These are phyloP conservation scores for Exocentrus adspersus DNA, from an alignment of 2,888 invertebrate species.

Conservation along the genomic window DNA sequence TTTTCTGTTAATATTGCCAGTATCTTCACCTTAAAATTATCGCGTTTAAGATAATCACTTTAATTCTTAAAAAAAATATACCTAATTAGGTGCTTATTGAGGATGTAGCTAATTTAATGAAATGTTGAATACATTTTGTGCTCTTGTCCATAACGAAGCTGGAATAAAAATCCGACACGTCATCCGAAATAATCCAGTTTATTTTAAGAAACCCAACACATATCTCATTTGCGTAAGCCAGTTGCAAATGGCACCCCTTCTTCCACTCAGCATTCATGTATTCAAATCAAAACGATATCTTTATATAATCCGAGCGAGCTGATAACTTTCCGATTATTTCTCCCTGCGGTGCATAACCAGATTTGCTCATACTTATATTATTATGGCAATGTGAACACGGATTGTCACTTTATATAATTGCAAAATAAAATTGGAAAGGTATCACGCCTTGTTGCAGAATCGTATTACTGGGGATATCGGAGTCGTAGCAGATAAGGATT, in stretches of 20 bases:
- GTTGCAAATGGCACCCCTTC: conserved; percentile 12
- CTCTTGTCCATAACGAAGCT: too few species aligned
- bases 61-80: too few species aligned
- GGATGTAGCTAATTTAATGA: too few species aligned
- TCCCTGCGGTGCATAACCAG: conserved; percentile 37
- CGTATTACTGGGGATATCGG: background rate
- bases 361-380: conserved; percentile 41
- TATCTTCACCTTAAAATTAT: too few species aligned
- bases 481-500: background rate
- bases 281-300: conserved; percentile 47
- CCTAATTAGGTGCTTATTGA: too few species aligned
- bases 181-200: background rate
- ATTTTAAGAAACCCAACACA: background rate
- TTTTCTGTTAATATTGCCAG: too few species aligned
- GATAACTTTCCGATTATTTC: conserved; percentile 48
- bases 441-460: background rate
- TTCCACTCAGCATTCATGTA: conserved; percentile 36
- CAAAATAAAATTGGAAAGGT: conserved; percentile 19
- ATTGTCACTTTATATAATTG: conserved; percentile 34
- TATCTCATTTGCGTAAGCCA: background rate
- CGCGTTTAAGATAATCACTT: too few species aligned
- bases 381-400: conserved; percentile 37
- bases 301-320: conserved; percentile 42
- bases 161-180: too few species aligned
- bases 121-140: too few species aligned